These are phyloP conservation scores for Jaculus jaculus DNA, from an alignment of 2,113 vertebrate species.

Conservation along the genomic window DNA sequence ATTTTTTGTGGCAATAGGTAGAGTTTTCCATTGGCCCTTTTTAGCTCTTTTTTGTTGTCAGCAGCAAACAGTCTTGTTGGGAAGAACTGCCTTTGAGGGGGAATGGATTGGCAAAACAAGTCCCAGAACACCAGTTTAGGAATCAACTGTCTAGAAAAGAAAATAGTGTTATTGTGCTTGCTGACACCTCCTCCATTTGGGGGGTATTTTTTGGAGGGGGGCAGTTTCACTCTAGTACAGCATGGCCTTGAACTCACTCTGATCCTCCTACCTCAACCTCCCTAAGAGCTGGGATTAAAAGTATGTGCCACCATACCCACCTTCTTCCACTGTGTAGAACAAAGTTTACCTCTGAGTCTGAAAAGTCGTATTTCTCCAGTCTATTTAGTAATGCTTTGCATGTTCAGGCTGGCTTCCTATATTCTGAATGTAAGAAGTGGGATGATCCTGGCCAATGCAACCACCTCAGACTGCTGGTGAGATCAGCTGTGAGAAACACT, in stretches of 20 bases:
- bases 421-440: neutral
- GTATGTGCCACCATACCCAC: too few relatives aligned
- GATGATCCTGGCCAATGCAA: neutral
- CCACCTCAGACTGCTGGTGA: neutral
- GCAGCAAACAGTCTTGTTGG: neutral
- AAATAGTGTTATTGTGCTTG: neutral
- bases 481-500: neutral
- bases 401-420: neutral
- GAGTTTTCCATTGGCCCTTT: neutral
- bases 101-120: neutral
- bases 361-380: neutral
- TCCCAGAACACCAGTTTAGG: neutral
- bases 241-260: too few relatives aligned
- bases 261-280: too few relatives aligned
- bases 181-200: neutral
- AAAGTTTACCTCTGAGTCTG: neutral
- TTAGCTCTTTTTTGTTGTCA: constrained; percentile 16
- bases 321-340: too few relatives aligned
- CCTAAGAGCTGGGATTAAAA: too few relatives aligned
- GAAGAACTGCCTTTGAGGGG: neutral
- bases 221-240: too few relatives aligned
- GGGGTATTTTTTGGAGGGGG: too few relatives aligned
- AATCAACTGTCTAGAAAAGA: neutral
- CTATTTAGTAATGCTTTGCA: neutral
- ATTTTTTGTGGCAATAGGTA: neutral